phyloP scores from a whole-genome alignment of 2,888 invertebrate genomes.

The Psylliodes chrysocephalus region DNA sequence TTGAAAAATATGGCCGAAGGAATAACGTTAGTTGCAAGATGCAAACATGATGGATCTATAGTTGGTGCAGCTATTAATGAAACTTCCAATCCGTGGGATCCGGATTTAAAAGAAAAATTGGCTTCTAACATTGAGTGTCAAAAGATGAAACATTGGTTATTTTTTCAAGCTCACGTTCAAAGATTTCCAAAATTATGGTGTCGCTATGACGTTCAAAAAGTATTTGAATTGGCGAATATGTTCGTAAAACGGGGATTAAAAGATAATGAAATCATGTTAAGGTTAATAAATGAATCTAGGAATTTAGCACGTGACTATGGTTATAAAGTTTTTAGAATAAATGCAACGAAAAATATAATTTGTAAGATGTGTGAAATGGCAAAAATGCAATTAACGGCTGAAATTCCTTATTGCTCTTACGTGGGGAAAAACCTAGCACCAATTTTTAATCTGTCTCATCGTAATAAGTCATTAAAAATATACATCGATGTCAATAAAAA shows the following conservation, averaged over 20 bases:
- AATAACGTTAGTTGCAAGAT: constrained; percentile 52
- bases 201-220: constrained; percentile 62
- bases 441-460: constrained; percentile 67
- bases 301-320: constrained; percentile 65
- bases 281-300: constrained; percentile 62
- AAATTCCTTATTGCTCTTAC: constrained; percentile 67
- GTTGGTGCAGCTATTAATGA: constrained; percentile 66
- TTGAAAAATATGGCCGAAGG: constrained; percentile 57
- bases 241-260: constrained; percentile 65
- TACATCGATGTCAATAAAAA: constrained; percentile 61
- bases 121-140: constrained; percentile 63
- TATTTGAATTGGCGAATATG: constrained; percentile 68
- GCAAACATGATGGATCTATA: constrained; percentile 59
- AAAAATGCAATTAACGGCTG: constrained; percentile 66
- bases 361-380: constrained; percentile 65
- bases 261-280: constrained; percentile 65
- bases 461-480: constrained; percentile 64
- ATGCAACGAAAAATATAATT: constrained; percentile 66
- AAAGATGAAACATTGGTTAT: constrained; percentile 65
- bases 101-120: constrained; percentile 67
- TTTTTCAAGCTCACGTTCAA: constrained; percentile 67
- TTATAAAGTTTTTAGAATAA: constrained; percentile 64
- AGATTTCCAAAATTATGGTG: constrained; percentile 65
- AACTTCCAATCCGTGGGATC: constrained; percentile 67
- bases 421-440: constrained; percentile 64